phyloP scores from a whole-genome alignment of 2,797 vertebrate genomes.

The Enteromius radiatus region DNA sequence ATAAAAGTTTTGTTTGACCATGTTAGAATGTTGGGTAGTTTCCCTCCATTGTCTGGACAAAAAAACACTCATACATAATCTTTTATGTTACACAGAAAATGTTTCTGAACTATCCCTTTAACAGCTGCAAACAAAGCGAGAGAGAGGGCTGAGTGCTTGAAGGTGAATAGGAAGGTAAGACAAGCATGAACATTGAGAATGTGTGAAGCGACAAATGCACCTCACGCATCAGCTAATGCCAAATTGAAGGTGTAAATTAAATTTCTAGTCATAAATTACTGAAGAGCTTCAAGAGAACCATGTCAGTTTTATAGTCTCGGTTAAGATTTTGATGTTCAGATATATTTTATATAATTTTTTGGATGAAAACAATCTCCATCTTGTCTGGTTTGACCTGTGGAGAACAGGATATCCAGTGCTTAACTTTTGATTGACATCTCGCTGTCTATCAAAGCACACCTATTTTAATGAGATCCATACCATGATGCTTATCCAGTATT shows the following conservation, averaged over 20 bases:
- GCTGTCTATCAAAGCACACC: slow-evolving; percentile 81
- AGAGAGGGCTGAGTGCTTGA: not conserved
- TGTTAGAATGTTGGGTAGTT: not conserved
- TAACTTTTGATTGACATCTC: slow-evolving; percentile 77
- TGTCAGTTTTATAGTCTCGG: not conserved
- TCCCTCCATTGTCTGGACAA: not conserved
- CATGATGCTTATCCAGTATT: slow-evolving; percentile 37
- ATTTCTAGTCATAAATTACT: slow-evolving; percentile 8
- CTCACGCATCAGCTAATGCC: slow-evolving; percentile 30
- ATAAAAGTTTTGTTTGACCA: not conserved
- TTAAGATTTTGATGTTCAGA: not conserved
- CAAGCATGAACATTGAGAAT: slow-evolving; percentile 6
- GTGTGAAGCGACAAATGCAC: slow-evolving; percentile 40
- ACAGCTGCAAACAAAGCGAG: not conserved
- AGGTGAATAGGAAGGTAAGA: slow-evolving; percentile 15
- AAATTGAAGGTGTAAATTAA: slow-evolving; percentile 48
- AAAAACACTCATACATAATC: not conserved
- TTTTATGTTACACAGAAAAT: not conserved
- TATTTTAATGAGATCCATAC: slow-evolving; percentile 83
- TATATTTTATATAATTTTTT: not conserved
- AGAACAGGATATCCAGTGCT: slow-evolving; percentile 55
- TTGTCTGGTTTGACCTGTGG: slow-evolving; percentile 30
- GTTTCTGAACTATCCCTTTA: not conserved
- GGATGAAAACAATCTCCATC: not conserved
- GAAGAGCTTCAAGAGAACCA: not conserved